Percentiles rank a stretch among this genome's conserved stretches.
phyloP scores from a whole-genome alignment of 2,797 vertebrate species.

The Esox masquinongy region DNA sequence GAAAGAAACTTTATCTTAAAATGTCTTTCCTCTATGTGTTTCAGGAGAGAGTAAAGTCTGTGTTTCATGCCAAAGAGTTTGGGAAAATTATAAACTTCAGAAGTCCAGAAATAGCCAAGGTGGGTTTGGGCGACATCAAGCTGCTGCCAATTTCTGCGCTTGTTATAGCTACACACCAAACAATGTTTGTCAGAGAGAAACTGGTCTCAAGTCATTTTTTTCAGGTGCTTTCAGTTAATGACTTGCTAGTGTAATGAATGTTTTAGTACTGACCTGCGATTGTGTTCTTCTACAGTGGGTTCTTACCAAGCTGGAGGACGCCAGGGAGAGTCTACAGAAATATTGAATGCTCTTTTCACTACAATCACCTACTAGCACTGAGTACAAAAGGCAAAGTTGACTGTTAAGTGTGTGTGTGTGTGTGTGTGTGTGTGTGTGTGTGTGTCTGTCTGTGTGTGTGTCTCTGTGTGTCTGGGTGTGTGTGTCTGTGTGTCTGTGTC shows the following conservation, averaged over 20 bases:
- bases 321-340: constrained; percentile 85
- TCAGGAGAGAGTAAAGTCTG: constrained; percentile 95
- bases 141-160: background rate
- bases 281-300: constrained; percentile 83
- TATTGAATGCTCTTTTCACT: constrained; percentile 45
- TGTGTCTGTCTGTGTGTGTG: background rate
- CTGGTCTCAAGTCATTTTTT: background rate
- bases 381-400: constrained; percentile 15
- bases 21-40: constrained; percentile 13
- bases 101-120: constrained; percentile 89
- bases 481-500: background rate
- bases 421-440: background rate
- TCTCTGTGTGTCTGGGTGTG: background rate
- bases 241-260: background rate
- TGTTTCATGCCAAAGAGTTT: constrained; percentile 98
- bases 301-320: constrained; percentile 89
- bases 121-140: constrained; percentile 58
- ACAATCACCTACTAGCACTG: background rate
- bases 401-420: constrained; percentile 19
- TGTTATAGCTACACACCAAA: background rate
- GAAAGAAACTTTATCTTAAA: no score
- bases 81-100: constrained; percentile 98
- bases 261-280: background rate
- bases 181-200: background rate
- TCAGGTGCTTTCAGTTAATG: no score